Evolutionary conservation across 2,888 invertebrate species (phyloP), one percentile per base, ranked within the genome.

Genomic region (Helleia helle): DNA sequence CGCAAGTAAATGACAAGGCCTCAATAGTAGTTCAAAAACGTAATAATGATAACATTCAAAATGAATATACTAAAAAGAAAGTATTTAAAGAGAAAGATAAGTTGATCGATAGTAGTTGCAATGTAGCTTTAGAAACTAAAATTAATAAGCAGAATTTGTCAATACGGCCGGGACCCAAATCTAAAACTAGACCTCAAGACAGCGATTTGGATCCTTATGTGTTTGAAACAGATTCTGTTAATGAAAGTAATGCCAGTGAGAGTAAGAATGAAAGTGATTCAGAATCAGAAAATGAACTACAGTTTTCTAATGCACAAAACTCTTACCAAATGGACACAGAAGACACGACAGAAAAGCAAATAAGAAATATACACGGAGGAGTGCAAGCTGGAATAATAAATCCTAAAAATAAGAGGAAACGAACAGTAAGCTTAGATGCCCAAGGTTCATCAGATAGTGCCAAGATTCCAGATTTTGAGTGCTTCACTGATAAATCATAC

Each of bases 321-420:
- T 60, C 59, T n/a, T n/a, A n/a, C n/a, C n/a, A n/a, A n/a, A n/a
- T n/a, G n/a, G n/a, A n/a, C n/a, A n/a, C n/a, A n/a, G n/a, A n/a
- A n/a, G n/a, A n/a, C n/a, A n/a, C n/a, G n/a, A n/a, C 53, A 4
- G 80, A 71, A 54, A 71, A 71, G 47, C 79, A 73, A 49, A 50
- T 53, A 26, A 74, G n/a, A n/a, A 68, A 57, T 64, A 66, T 6
- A 75, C 22, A 25, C 15, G 31, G 11, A 38, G 65, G 57, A 24
- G 81, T 74, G 76, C 54, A 68, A 58, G 50, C 63, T 6, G 86
- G 87, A 40, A 62, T 83, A 6, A 77, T 75, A 31, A 76, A 71
- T 44, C 47, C 73, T 2, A 81, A 71, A 50, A 58, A 63, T 45
- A 79, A 57, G 47, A 76, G 70, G 54, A 74, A 69, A 50, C 71